phyloP scores from a whole-genome alignment of 2,797 vertebrate species.

The Eulemur albifrons region DNA sequence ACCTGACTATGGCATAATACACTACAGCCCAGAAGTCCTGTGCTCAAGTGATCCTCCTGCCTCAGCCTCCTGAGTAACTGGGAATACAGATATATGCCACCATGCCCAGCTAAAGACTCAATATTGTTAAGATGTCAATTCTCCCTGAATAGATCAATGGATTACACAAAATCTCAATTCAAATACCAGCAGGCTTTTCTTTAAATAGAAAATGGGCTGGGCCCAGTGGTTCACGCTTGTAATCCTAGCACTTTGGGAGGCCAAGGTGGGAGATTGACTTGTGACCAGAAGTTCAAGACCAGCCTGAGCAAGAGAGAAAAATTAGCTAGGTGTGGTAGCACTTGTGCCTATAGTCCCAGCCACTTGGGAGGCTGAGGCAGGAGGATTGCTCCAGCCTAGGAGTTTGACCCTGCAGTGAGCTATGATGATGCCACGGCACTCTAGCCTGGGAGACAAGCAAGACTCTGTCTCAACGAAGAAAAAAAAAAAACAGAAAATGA shows the following conservation, averaged over 20 bases:
- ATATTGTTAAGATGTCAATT: background rate
- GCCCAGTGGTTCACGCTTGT: background rate
- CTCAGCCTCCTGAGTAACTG: too few relatives aligned
- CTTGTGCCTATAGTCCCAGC: background rate
- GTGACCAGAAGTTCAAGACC: background rate
- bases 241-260: background rate
- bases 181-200: background rate
- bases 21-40: too few relatives aligned
- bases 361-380: too few relatives aligned
- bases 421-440: background rate
- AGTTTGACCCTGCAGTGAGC: background rate
- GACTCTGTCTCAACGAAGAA: background rate
- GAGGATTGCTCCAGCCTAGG: too few relatives aligned
- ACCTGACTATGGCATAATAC: too few relatives aligned
- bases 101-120: background rate
- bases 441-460: background rate
- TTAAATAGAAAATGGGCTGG: background rate
- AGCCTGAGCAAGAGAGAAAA: background rate
- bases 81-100: too few relatives aligned
- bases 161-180: background rate
- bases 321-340: background rate
- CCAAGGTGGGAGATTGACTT: background rate
- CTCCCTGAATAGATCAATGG: background rate
- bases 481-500: background rate
- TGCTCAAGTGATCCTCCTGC: too few relatives aligned